phyloP scores from a whole-genome alignment of 2,797 vertebrate species.

The Numenius phaeopus region DNA sequence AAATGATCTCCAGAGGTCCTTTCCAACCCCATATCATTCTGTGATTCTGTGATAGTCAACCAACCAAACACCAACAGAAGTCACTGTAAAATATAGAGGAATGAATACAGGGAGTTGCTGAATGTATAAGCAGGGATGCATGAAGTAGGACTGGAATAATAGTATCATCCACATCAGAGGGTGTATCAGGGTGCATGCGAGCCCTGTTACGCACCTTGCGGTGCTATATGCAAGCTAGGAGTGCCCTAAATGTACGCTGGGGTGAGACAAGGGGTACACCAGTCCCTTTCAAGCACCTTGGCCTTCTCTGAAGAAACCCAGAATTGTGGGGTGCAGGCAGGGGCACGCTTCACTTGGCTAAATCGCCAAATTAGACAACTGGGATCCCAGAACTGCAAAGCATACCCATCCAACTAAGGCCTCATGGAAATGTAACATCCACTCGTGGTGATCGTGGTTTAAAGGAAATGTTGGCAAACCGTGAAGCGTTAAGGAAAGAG shows the following conservation, averaged over 20 bases:
- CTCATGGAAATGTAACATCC: not conserved
- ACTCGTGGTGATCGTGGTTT: not conserved
- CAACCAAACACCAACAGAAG: not conserved
- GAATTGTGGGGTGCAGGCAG: not conserved
- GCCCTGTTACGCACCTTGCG: not conserved
- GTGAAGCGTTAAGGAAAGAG: not conserved
- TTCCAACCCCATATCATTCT: no score
- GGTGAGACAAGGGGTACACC: not conserved
- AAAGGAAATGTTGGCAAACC: not conserved
- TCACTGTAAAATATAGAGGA: not conserved
- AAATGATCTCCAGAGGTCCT: no score
- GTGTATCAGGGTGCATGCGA: rapidly evolving
- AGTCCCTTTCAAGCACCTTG: not conserved
- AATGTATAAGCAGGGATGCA: not conserved
- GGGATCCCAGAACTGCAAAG: not conserved
- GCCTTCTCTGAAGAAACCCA: not conserved
- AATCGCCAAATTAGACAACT: not conserved
- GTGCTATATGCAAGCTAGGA: not conserved
- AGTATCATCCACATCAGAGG: not conserved
- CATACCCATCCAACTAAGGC: not conserved
- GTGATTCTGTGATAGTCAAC: not conserved
- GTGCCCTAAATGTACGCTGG: rapidly evolving
- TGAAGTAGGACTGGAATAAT: not conserved
- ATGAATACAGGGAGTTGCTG: not conserved
- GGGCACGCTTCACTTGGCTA: not conserved